A percentile compares a stretch with the other conserved stretches of the same genome.
Conservation (phyloP, 53 echinoderm and acorn worm species). For the Holothuria scabra region DNA sequence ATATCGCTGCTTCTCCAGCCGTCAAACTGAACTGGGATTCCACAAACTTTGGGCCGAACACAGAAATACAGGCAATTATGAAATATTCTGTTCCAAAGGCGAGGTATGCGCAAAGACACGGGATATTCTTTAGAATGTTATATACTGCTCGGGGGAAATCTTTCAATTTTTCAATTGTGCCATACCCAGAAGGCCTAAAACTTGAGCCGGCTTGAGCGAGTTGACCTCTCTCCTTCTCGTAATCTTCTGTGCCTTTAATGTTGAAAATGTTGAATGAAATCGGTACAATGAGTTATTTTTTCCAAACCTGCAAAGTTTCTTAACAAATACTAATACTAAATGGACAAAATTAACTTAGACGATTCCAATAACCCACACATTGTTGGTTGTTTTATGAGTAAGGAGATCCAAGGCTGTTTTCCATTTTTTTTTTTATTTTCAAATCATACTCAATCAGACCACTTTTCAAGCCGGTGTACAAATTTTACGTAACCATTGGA, state of each 20-base stretch:
- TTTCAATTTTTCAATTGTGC: slow-evolving; percentile 68
- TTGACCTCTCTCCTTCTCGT: slow-evolving; percentile 4
- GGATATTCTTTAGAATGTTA: slow-evolving; percentile 75
- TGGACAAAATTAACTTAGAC: too few species aligned
- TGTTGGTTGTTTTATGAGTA: too few species aligned
- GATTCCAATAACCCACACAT: too few species aligned
- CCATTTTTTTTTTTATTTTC: too few species aligned
- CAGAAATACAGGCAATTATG: slow-evolving; percentile 82
- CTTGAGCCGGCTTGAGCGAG: slow-evolving; percentile 61
- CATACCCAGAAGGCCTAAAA: slow-evolving; percentile 58
- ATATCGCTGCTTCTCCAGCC: slow-evolving; percentile 77
- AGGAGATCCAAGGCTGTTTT: too few species aligned
- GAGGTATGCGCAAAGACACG: slow-evolving; percentile 78
- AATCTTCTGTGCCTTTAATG: slow-evolving; percentile 19
- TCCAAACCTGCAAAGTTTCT: too few species aligned
- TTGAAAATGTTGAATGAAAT: too few species aligned
- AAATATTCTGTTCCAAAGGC: slow-evolving; percentile 86
- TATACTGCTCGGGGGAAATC: slow-evolving; percentile 85
- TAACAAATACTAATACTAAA: too few species aligned
- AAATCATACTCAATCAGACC: too few species aligned
- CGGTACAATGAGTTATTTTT: too few species aligned
- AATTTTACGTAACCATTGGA: too few species aligned
- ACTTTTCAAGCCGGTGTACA: too few species aligned
- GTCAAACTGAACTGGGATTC: slow-evolving; percentile 95
- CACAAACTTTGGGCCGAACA: slow-evolving; percentile 94